Evolutionary conservation across 2,888 invertebrate genomes (phyloP).

Genomic region (Emesis furor): DNA sequence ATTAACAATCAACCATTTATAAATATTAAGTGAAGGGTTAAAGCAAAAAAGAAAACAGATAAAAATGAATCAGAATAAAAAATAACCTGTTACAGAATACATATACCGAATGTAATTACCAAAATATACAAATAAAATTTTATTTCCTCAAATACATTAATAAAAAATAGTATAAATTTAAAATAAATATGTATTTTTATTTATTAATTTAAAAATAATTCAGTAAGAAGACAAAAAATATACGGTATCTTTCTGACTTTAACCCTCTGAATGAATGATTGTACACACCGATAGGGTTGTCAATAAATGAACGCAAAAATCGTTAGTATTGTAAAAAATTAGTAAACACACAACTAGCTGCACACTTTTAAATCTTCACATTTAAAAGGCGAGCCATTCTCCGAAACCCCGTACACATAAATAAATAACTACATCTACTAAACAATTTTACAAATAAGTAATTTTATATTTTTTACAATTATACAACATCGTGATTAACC

Average conservation of each 20-base stretch:
- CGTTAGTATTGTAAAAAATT: slow-evolving; percentile 66
- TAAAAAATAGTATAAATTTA: too few relatives aligned
- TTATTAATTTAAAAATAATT: too few relatives aligned
- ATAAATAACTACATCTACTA: slow-evolving; percentile 89
- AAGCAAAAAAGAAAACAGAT: neutral
- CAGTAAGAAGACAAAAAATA: too few relatives aligned
- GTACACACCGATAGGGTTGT: neutral
- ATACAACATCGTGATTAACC: slow-evolving; percentile 88
- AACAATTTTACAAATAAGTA: slow-evolving; percentile 90
- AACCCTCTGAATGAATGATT: neutral
- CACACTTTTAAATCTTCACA: slow-evolving; percentile 87
- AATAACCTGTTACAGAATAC: neutral
- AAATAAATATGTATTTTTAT: too few relatives aligned
- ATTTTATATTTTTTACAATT: slow-evolving; percentile 89
- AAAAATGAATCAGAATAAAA: neutral
- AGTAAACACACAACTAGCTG: slow-evolving; percentile 80
- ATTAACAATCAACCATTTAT: too few relatives aligned
- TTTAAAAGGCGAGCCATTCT: slow-evolving; percentile 89
- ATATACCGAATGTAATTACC: neutral
- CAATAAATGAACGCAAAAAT: slow-evolving; percentile 10
- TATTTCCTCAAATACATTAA: neutral
- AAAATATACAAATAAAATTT: neutral
- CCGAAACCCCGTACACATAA: slow-evolving; percentile 82
- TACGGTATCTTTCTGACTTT: neutral
- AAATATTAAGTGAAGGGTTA: too few relatives aligned